Base-by-base conservation (phyloP, 2,888 invertebrate genomes). In the Melanargia galathea region DNA sequence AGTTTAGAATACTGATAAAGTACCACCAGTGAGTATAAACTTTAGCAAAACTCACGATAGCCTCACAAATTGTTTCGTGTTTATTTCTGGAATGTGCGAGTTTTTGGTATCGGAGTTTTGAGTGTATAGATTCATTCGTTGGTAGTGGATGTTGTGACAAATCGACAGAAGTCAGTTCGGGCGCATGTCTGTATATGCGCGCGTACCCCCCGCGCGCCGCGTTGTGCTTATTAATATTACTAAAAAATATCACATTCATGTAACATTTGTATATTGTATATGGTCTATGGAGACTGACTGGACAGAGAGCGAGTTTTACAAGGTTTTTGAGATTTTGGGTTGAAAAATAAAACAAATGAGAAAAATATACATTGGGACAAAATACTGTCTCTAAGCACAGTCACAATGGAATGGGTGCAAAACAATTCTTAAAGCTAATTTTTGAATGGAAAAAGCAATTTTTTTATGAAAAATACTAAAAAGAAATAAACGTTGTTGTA, bases 241-340 rank as follows among this genome's bases (percentile, higher is more conserved):
- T 73, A 77, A 81, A 84, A 84, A 83, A 86, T 86, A 85, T 85
- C 82, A 83, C 81, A 83, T 81, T 78, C 61, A 77, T 73, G 75
- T 75, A 86, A 87, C 86, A 75, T 79, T 81, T 90, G 88, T 87
- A 82, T 72, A 82, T 82, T 83, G 83, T 86, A 90, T 87, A 89
- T 84, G 80, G 84, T 77, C 86, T 87, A 86, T 88, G 87, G 90
- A 81, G 83, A 77, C 75, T 70, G 16, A 0, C 38, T 60, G 30
- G 69, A 63, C 82, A 89, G 79, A 89, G 73, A 80, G 79, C 77
- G 68, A 45, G 81, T 79, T 87, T 78, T 67, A 65, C 69, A 43
- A 22, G 45, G 64, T 43, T 5, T 30, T 33, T 52, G 38, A 67
- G 22, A 4, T 59, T 49, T 60, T 48, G 56, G 30, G 20, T 60